Evolutionary conservation across 2,888 invertebrate species (phyloP).

Genomic region (Eupithecia abbreviata): DNA sequence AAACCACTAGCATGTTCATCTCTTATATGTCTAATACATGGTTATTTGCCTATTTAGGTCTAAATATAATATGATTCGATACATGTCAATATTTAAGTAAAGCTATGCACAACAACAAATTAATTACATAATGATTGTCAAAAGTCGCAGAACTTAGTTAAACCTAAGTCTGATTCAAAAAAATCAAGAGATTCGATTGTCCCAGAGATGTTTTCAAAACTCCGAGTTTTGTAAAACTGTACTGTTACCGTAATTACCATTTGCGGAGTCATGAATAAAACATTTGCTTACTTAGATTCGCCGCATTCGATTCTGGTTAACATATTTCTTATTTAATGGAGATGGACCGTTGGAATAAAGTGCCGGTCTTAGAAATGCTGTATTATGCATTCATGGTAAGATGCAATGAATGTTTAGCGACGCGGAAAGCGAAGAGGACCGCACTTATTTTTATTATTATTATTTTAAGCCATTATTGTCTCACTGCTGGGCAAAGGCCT

Average conservation of each 20-base stretch:
- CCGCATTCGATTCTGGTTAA: slow-evolving; percentile 68
- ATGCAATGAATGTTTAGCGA: slow-evolving; percentile 24
- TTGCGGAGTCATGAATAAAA: slow-evolving; percentile 73
- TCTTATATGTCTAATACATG: too few species aligned
- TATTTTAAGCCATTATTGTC: too few species aligned
- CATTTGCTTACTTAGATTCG: slow-evolving; percentile 71
- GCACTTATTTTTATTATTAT: too few species aligned
- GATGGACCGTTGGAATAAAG: slow-evolving; percentile 61
- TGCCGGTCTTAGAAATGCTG: slow-evolving; percentile 40
- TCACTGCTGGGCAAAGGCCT: too few species aligned
- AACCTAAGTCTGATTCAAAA: not conserved
- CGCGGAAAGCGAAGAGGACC: slow-evolving; percentile 6
- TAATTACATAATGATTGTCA: too few species aligned
- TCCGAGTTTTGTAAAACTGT: slow-evolving; percentile 42
- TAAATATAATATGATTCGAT: too few species aligned
- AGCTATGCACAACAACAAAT: too few species aligned
- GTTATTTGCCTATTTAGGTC: too few species aligned
- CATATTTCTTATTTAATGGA: slow-evolving; percentile 66
- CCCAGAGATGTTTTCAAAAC: not conserved
- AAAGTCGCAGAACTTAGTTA: not conserved
- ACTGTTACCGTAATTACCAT: slow-evolving; percentile 73
- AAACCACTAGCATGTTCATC: too few species aligned
- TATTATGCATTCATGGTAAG: slow-evolving; percentile 40
- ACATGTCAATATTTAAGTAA: too few species aligned
- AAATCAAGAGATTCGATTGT: not conserved